Base-by-base conservation (phyloP, 2,113 vertebrate species). In the Eolophus roseicapilla region DNA sequence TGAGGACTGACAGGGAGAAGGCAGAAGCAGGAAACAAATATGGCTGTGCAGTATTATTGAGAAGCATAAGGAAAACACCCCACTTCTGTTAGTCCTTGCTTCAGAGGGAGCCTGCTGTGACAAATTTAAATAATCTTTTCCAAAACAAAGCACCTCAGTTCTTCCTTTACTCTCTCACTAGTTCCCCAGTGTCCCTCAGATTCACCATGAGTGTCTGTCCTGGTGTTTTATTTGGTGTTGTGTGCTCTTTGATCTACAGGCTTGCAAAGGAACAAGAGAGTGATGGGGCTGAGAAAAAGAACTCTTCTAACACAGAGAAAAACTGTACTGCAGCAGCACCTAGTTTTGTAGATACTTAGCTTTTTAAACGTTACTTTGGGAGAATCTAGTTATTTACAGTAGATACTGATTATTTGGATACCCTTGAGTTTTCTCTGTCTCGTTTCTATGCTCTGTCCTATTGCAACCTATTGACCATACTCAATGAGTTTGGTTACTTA, bases 101-200 rank as follows among this genome's bases (percentile, higher is more conserved):
- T 95, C 93, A 94, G 89, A 92, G 71, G 43, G 28, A 88, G 70
- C 88, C 86, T 74, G 86, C 80, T 86, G 71, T n/a, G 86, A 65
- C 70, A 83, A 71, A 88, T 76, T 60, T 62, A 60, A 90, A 92
- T 82, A 46, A 67, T 70, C 50, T 92, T 84, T 93, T 76, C 78
- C 77, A 41, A 57, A 90, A 73, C 44, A 88, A 93, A 96, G 92
- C 67, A 1, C 25, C 46, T 64, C 55, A 62, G 29, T 63, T 88
- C 79, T 81, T 90, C 50, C 53, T 59, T 82, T 37, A 2, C 44
- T 76, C 63, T 53, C 67, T 78, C 57, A 3, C 59, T 81, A 2
- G 3, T 41, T 96, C 84, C 91, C 91, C 49, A 12, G 0, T 4
- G 49, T 52, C 94, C 88, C 62, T 92, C 60, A 55, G 14, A 70